Evolutionary conservation across 2,888 invertebrate genomes (phyloP).

Genomic region (Serripes groenlandicus): DNA sequence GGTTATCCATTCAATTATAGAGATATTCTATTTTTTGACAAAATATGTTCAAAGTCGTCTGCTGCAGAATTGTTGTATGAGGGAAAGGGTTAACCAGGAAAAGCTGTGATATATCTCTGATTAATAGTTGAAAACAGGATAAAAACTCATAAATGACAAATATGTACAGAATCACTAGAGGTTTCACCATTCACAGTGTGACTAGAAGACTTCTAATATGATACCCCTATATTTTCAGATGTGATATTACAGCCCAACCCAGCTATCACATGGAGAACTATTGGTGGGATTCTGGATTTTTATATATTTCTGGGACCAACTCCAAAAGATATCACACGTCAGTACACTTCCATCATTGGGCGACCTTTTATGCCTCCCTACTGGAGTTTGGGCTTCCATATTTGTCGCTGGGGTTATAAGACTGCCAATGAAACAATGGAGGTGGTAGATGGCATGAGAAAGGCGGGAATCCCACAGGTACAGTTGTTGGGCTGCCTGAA

Average conservation of each 20-base stretch:
- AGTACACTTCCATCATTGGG: conserved; percentile 79
- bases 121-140: no score
- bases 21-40: no score
- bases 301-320: conserved; percentile 92
- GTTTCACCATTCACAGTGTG: no score
- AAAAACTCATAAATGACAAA: no score
- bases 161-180: no score
- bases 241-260: conserved; percentile 89
- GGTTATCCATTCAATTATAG: no score
- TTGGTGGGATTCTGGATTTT: conserved; percentile 93
- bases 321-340: conserved; percentile 88
- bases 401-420: conserved; percentile 89
- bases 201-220: no score
- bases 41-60: no score
- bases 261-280: conserved; percentile 92
- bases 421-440: conserved; percentile 73
- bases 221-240: conserved; percentile 72
- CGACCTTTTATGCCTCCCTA: conserved; percentile 85
- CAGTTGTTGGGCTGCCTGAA: not conserved
- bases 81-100: no score
- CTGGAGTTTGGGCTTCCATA: conserved; percentile 95
- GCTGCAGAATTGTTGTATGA: no score
- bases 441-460: conserved; percentile 70
- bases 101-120: no score
- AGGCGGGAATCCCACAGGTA: conserved; percentile 77